Evolutionary conservation across 2,113 vertebrate genomes (phyloP), one percentile per base, ranked within the genome.

Genomic region (Vanacampus margaritifer): DNA sequence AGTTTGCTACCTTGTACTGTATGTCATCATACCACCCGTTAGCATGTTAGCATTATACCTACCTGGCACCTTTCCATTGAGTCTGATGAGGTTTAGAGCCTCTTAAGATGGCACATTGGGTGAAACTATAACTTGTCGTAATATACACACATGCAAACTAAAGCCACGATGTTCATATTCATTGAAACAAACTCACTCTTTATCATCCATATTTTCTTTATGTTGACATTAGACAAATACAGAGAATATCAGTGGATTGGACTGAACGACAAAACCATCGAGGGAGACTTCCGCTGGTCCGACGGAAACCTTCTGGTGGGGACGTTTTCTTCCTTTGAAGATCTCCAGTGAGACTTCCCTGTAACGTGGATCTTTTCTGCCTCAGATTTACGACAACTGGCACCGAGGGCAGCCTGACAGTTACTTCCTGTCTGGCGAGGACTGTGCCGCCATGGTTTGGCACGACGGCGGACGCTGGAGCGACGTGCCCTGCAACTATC

Each of bases 401-500:
- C 92, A 92, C 83, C 86, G 79, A 0, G 94, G 93, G 13, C 96
- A 99, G 75, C 97, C 97, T 0, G 97, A 99, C 91, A 99, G 97
- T 89, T 97, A 97, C 81, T 99, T 98, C 83, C 92, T 98, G 66
- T 97, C 95, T 0, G 97, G 97, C 0, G 97, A 99, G 85, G 93
- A 99, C 88, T 99, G 97, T 0, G 94, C 94, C 17, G 96, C 97
- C 72, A 95, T 97, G 86, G 94, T 96, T 65, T 96, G 95, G 95
- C 94, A 96, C 14, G 93, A 99, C 0, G 89, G 87, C 7, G 97
- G 97, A 0, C 93, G 84, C 36, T 99, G 97, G 97, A 99, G 95
- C 0, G 97, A 99, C 0, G 94, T 97, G 1, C 97, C 97, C 6
- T 98, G 97, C 79, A 98, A 98, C 90, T 99, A 99, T 83, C 96